A percentile compares a stretch with the other conserved stretches of the same genome.
Evolutionary conservation across 92 coral and sea anemone genomes (phyloP).

Genomic region (Anthopleura xanthogrammica): DNA sequence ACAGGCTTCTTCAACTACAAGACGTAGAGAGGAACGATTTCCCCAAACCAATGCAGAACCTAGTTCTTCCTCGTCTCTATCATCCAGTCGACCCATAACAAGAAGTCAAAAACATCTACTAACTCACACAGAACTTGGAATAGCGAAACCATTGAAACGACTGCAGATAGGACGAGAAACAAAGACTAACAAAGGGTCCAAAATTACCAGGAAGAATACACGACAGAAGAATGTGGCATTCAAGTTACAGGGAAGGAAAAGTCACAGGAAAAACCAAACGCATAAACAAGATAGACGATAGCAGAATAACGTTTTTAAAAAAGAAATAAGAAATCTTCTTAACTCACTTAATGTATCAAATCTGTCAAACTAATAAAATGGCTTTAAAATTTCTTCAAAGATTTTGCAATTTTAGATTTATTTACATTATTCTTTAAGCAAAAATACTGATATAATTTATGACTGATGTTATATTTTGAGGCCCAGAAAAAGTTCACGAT

Average conservation of each 20-base stretch:
- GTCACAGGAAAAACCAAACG: constrained; percentile 10
- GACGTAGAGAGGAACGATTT: constrained; percentile 29
- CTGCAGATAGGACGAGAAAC: constrained; percentile 31
- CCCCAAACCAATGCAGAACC: constrained; percentile 16
- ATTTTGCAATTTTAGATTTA: neutral
- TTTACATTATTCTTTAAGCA: neutral
- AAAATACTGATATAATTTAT: neutral
- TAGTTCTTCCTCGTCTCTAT: constrained; percentile 13
- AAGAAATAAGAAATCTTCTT: neutral
- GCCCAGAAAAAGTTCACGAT: neutral
- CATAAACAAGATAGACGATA: constrained; percentile 24
- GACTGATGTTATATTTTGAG: neutral
- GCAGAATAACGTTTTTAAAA: neutral
- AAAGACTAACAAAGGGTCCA: constrained; percentile 6
- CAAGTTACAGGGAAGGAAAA: constrained; percentile 31
- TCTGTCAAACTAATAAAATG: neutral
- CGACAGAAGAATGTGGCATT: constrained; percentile 45
- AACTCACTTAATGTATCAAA: neutral
- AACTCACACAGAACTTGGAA: constrained; percentile 49
- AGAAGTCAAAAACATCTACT: constrained; percentile 69
- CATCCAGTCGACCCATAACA: constrained; percentile 48
- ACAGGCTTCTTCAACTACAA: neutral
- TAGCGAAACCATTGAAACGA: constrained; percentile 29
- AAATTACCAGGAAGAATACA: constrained; percentile 40
- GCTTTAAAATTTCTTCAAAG: neutral